A percentile compares a stretch with the other conserved stretches of the same genome.
phyloP scores from a whole-genome alignment of 2,113 vertebrate species.

The Hypocryptadius cinnamomeus region DNA sequence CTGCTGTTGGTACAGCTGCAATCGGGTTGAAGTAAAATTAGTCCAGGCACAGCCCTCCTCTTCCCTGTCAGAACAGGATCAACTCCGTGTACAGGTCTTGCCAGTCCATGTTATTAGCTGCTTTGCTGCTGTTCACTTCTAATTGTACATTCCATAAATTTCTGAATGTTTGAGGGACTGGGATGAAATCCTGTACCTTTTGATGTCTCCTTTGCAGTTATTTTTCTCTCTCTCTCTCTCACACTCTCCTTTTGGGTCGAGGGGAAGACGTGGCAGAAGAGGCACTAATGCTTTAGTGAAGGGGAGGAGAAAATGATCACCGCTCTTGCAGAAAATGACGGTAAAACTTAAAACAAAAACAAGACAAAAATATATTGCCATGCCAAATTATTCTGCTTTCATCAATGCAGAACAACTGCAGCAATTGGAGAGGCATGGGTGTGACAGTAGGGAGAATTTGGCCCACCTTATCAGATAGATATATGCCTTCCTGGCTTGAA shows the following conservation, averaged over 20 bases:
- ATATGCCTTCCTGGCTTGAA: background rate
- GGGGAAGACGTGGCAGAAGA: constrained; percentile 23
- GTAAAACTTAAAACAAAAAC: background rate
- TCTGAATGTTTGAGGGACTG: constrained; percentile 75
- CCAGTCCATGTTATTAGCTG: constrained; percentile 65
- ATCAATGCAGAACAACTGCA: background rate
- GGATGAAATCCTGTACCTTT: constrained; percentile 75
- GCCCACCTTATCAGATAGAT: background rate
- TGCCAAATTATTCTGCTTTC: constrained; percentile 11
- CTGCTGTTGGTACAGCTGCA: constrained; percentile 28
- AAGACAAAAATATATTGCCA: background rate
- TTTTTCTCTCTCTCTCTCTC: constrained; percentile 6
- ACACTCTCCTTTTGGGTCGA: background rate
- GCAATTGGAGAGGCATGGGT: background rate
- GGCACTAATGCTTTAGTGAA: background rate
- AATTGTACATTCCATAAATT: constrained; percentile 69
- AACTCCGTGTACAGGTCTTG: constrained; percentile 61
- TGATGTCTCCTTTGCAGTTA: constrained; percentile 19
- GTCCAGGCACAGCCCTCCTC: constrained; percentile 50
- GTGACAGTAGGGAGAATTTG: background rate
- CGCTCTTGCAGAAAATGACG: background rate
- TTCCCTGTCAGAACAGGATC: constrained; percentile 61
- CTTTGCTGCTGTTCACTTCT: constrained; percentile 72
- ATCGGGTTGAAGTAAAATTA: constrained; percentile 35
- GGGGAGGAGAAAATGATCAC: background rate